Base-by-base conservation (phyloP, 1,140 invertebrate species). In the Homalodisca vitripennis region DNA sequence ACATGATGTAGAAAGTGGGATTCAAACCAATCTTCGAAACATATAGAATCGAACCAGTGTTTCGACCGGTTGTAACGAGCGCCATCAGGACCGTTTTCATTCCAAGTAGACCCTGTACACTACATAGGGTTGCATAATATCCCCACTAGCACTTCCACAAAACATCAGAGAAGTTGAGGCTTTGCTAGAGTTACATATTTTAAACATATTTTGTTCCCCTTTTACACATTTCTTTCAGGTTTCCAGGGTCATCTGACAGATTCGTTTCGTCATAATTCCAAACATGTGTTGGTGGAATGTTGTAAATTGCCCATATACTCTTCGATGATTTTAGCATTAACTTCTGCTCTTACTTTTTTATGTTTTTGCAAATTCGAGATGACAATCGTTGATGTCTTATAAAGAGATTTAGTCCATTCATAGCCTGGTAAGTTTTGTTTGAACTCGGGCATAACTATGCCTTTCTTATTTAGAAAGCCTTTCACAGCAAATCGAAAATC, bases 21-120 rank as follows among this genome's bases (percentile, higher is more conserved):
- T n/a, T n/a, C n/a, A n/a, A n/a, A n/a, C 76, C 77, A 82, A 60
- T 82, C 77, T 65, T 77, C 75, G 74, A 81, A 82, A 64, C 63
- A 71, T 17, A 6, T 17, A 20, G 57, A 48, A 48, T 78, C 74
- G 75, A 80, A 75, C 74, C 76, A 77, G 62, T 76, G 71, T 69
- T 66, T 64, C 57, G 72, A 74, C 22, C 77, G 41, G 70, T 81
- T 81, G 71, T 77, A 82, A 26, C 75, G 68, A 32, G 71, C 69
- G 1, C 70, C 69, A 20, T 55, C 41, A n/a, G 78, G 78, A 30
- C 78, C 79, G 55, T 70, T 71, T 67, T 74, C 57, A 31, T 69
- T 75, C 78, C 80, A 82, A 29, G 74, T 75, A 29, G 68, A 41
- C 60, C 74, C 68, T 73, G 34, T 76, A 78, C 0, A 76, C 73